Evolutionary conservation across 2,888 invertebrate species (phyloP), one percentile per base, ranked within the genome.

Genomic region (Argyra leucocephala): DNA sequence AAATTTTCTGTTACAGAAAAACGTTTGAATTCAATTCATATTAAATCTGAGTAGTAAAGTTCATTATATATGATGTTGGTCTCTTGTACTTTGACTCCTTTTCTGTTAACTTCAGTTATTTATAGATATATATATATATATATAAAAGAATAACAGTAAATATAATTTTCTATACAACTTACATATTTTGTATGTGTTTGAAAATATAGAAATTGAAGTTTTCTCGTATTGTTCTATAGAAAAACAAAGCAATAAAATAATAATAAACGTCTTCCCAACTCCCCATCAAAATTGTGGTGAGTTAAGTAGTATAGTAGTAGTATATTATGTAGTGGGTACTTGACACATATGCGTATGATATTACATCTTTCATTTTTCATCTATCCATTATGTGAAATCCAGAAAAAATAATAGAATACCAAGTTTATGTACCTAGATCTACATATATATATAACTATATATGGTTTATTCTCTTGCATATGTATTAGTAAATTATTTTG

Each of bases 261-360:
- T 31, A 31, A 31, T 31, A 31, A 31, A 31, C 10, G 31, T 10
- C 31, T 37, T 12, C 15, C 18, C 18, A 12, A 48, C 15, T 48
- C 15, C 15, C n/a, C n/a, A 15, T 18, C 18, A 18, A 18, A 48
- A 18, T 48, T 48, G 48, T 48, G 18, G 48, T 48, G 48, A 48
- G n/a, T 37, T 18, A 48, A 7, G 1, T 31, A 31, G 5, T 31
- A 31, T 6, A 26, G 12, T 6, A 26, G 12, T 31, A 31, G 12
- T 10, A 31, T 31, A 31, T 31, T 31, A 7, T n/a, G 48, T 48
- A 48, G 48, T 48, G 48, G 48, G 5, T 48, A 48, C 48, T 48
- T 48, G 48, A 48, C 48, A 48, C n/a, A 48, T 48, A 48, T 48
- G 48, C 48, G n/a, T 48, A 48, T 48, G 15, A 48, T 48, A 48